Evolutionary conservation across 2,888 invertebrate genomes (phyloP).

Genomic region (Smittia aterrima): DNA sequence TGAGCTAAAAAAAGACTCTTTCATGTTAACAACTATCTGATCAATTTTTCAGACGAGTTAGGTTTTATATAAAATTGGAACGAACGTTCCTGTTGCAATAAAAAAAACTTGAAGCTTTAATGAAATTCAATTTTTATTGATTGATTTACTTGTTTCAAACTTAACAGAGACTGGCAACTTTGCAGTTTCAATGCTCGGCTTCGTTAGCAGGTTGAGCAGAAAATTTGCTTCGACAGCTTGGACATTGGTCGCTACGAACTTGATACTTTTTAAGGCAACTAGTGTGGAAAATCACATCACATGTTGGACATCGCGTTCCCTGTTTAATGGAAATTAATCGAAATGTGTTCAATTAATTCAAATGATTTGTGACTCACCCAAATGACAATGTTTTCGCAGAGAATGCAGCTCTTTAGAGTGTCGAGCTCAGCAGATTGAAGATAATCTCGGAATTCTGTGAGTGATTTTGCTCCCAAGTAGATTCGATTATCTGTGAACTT

Average conservation of each 20-base stretch:
- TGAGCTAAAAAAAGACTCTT: no score
- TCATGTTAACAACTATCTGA: no score
- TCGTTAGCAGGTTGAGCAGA: no score
- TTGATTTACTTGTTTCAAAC: no score
- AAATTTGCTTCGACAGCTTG: background rate
- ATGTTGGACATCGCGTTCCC: constrained; percentile 13
- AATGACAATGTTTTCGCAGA: constrained; percentile 23
- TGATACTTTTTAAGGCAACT: constrained; percentile 26
- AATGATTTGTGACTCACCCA: constrained; percentile 31
- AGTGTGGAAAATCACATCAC: constrained; percentile 14
- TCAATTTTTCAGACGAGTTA: no score
- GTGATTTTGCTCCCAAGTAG: constrained; percentile 22
- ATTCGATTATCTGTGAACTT: background rate
- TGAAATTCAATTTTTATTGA: no score
- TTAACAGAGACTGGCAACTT: no score
- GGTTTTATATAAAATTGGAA: no score
- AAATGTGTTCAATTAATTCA: no score
- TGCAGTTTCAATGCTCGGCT: no score
- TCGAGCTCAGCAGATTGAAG: background rate
- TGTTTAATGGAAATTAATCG: constrained; percentile 15
- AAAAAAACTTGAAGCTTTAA: no score
- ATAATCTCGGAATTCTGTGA: constrained; percentile 28
- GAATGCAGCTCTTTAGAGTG: background rate
- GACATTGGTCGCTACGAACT: background rate
- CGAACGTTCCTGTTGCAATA: no score